Evolutionary conservation across 2,113 vertebrate genomes (phyloP), one percentile per base, ranked within the genome.

Genomic region (Malurus alboscapulatus): DNA sequence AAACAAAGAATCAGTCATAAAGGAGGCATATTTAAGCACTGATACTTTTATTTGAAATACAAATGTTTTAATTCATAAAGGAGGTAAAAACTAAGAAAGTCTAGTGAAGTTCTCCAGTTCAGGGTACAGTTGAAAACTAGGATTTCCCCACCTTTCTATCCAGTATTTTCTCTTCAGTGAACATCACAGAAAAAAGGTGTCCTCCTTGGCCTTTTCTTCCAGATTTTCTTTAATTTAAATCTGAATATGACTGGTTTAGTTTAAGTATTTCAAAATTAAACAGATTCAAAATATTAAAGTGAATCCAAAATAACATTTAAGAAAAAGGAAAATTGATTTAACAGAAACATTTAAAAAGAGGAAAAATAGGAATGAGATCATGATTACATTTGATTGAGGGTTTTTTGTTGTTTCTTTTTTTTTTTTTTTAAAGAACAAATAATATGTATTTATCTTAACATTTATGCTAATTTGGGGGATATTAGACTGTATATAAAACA

Each of bases 311-410:
- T 66, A 3, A 3, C 14, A 25, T 73, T 72, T 86, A 59, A 82
- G 75, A 84, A 8, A 5, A 27, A 0, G 0, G 1, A 16, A 79
- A 79, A 53, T 65, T 0, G 5, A 48, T 79, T 79, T 79, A 68
- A 40, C 36, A 24, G 17, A 80, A 76, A 34, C 12, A 42, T 66
- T n/a, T 25, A 63, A 24, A 34, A 84, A 50, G 18, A 38, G 3
- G 36, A 78, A 69, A 55, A 45, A 24, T 25, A 54, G 12, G 10
- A 86, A 25, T 47, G 15, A 12, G 9, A 15, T 72, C 14, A 4
- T 87, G 40, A 74, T 72, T 71, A 30, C 2, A 0, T 68, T 51
- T 61, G 5, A 13, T 20, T 61, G 12, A 2, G 47, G 36, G 44
- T 71, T 50, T 30, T 71, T 16, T 45, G 38, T 38, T 38, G 38